Conservation (phyloP, 2,888 invertebrate genomes). For the Vesta saturnalis region DNA sequence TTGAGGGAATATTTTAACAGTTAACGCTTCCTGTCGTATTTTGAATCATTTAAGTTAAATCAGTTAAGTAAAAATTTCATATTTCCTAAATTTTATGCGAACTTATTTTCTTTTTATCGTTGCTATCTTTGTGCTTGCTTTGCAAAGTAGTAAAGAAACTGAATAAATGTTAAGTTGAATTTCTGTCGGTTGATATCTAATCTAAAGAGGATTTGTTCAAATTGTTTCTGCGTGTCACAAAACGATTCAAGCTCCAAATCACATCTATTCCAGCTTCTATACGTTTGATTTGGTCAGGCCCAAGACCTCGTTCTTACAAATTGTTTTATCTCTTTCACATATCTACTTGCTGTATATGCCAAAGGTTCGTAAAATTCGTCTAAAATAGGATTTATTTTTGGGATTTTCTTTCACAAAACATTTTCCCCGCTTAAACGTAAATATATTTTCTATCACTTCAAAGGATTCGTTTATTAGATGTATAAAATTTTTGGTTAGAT, state of each 20-base stretch:
- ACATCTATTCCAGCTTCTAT: conserved; percentile 34
- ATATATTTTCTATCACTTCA: conserved; percentile 13
- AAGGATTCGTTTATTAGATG: neutral
- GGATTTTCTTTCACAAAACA: conserved; percentile 25
- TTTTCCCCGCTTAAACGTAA: conserved; percentile 3
- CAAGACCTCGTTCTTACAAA: conserved; percentile 38
- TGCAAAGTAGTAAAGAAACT: conserved; percentile 15
- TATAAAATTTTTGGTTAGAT: neutral
- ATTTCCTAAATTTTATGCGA: no score
- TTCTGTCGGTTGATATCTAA: conserved; percentile 33
- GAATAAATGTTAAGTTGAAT: conserved; percentile 30
- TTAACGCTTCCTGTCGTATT: no score
- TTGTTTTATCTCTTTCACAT: conserved; percentile 44
- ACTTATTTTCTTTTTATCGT: no score
- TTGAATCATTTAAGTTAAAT: no score
- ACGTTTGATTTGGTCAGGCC: conserved; percentile 40
- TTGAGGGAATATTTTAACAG: no score
- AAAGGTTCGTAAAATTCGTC: conserved; percentile 36
- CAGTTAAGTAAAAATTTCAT: no score
- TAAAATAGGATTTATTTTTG: conserved; percentile 37
- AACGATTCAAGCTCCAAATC: conserved; percentile 38
- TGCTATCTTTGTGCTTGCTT: neutral
- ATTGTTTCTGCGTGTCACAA: conserved; percentile 39
- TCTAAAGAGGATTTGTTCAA: conserved; percentile 38
- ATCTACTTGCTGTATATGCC: conserved; percentile 31